phyloP scores from a whole-genome alignment of 2,113 vertebrate genomes.

The Notiomystis cincta region DNA sequence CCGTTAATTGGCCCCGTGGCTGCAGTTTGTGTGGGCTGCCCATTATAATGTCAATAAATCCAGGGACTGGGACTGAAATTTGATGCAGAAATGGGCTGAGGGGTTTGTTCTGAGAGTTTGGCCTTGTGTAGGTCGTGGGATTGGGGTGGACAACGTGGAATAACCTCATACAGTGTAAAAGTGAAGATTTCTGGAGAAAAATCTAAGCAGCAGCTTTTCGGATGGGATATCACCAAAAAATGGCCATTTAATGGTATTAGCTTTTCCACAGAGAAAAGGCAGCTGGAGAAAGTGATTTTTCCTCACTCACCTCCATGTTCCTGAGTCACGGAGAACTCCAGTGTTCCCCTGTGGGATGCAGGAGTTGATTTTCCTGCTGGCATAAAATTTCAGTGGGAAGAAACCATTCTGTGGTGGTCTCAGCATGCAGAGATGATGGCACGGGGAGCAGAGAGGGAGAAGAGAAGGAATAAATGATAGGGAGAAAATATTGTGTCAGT shows the following conservation, averaged over 20 bases:
- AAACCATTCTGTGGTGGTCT: fast-evolving
- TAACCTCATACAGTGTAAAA: neutral
- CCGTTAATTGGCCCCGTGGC: conserved; percentile 34
- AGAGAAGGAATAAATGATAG: neutral
- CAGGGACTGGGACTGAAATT: conserved; percentile 19
- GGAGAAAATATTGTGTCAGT: neutral
- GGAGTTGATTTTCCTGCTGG: neutral
- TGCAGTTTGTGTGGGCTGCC: conserved; percentile 54
- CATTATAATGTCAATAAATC: conserved; percentile 60
- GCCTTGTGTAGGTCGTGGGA: fast-evolving
- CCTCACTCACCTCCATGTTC: neutral
- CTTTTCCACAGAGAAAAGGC: neutral
- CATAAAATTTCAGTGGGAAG: neutral
- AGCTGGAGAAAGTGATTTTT: neutral
- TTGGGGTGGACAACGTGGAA: fast-evolving
- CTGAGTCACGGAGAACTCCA: neutral
- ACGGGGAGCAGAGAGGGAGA: neutral
- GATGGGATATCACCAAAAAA: neutral
- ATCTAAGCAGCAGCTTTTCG: neutral
- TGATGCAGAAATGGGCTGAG: neutral
- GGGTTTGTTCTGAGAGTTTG: neutral
- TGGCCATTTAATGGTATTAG: fast-evolving
- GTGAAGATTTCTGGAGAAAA: neutral
- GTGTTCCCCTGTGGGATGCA: fast-evolving
- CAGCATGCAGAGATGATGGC: neutral